Evolutionary conservation across 2,113 vertebrate species (phyloP).

Genomic region (Microtus oregoni): DNA sequence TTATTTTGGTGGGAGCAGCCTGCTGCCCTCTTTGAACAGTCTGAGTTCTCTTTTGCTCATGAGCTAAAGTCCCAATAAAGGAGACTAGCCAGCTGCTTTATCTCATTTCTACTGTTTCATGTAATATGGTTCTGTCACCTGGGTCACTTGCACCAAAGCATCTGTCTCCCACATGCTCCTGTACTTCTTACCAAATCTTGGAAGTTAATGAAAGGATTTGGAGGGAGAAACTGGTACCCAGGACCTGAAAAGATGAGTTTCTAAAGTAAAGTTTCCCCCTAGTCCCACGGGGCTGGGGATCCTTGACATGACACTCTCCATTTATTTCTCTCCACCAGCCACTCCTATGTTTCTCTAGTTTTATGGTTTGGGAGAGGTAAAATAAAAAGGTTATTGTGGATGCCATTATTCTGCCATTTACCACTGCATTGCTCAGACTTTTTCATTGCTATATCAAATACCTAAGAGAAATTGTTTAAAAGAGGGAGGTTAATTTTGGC

Average conservation of each 20-base stretch:
- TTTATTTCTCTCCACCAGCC: background rate
- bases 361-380: background rate
- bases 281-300: background rate
- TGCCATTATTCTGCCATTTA: background rate
- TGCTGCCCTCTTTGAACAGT: background rate
- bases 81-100: background rate
- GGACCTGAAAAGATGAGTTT: background rate
- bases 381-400: background rate
- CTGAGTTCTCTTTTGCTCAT: background rate
- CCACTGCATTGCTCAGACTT: background rate
- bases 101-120: background rate
- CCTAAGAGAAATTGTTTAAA: background rate
- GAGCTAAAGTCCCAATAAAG: background rate
- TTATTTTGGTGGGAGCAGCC: background rate
- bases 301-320: background rate
- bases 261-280: background rate
- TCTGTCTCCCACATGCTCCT: background rate
- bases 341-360: background rate
- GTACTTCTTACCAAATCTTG: background rate
- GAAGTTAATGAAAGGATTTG: background rate
- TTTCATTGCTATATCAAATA: background rate
- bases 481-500: background rate
- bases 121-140: background rate
- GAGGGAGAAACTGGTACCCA: background rate
- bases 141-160: background rate